These are phyloP conservation scores for Lasiommata megera DNA, from an alignment of 2,888 invertebrate species.

Conservation along the genomic window DNA sequence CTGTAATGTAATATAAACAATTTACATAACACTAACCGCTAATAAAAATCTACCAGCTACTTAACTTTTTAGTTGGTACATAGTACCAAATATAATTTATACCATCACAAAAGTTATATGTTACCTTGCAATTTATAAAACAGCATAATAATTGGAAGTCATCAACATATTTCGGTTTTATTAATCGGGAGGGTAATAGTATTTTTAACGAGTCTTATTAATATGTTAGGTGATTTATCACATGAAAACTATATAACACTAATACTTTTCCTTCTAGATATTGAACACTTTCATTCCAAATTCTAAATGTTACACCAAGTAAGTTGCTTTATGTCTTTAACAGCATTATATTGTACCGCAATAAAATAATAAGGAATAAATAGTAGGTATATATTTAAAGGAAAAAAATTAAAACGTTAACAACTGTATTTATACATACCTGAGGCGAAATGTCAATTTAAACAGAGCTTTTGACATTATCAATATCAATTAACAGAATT, in stretches of 20 bases:
- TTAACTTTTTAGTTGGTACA: constrained; percentile 49
- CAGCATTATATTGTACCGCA: too few species aligned
- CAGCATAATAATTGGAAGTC: neutral
- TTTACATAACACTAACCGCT: constrained; percentile 12
- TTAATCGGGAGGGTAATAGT: neutral
- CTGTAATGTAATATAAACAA: constrained; percentile 13
- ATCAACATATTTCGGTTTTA: neutral
- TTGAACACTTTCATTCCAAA: neutral
- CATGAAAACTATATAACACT: neutral
- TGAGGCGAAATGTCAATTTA: too few species aligned
- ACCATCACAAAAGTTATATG: constrained; percentile 42
- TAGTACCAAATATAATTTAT: constrained; percentile 58
- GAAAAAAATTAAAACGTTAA: too few species aligned
- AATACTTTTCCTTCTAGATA: neutral
- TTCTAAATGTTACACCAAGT: neutral
- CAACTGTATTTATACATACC: too few species aligned
- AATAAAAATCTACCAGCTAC: constrained; percentile 33
- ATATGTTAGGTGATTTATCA: neutral
- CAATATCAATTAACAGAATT: too few species aligned
- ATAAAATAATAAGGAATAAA: too few species aligned
- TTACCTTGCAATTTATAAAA: constrained; percentile 32
- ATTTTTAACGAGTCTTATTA: neutral
- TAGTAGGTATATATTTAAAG: too few species aligned
- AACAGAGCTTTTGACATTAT: too few species aligned
- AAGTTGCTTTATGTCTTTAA: too few species aligned